Base-by-base conservation (phyloP, 30 jellyfish, hydroid and myxozoan genomes). In the Hydractinia symbiolongicarpus region DNA sequence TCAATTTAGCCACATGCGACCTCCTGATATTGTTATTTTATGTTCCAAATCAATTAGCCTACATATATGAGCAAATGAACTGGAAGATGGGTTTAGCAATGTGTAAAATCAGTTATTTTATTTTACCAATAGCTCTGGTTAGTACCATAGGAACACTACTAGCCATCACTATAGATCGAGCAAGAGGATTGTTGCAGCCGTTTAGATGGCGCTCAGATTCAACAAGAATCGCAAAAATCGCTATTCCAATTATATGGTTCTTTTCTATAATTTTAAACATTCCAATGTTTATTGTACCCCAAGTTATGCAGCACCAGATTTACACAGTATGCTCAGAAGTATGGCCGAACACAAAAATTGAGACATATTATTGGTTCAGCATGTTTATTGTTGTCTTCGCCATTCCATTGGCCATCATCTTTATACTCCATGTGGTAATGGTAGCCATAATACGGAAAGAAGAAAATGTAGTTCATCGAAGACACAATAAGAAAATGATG, bases 51-150 rank as follows among this genome's bases (percentile, higher is more conserved):
- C 95, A 88, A 53, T 52, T 88, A 5, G 64, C 85, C 61, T 58
- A 49, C 53, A 61, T 72, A 75, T 79, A 88, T 52, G 72, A 74
- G 4, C 73, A 88, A 44, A 58, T 79, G 81, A 49, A 49, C 49
- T 88, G 96, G 96, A 81, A 77, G 13, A 51, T 88, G 86, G 96
- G 96, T 7, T 81, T 78, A 78, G 72, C 85, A 5, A 66, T 82
- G 30, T 88, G 96, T 68, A 88, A 85, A 57, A 61, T 83, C 7
- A 79, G 62, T 56, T 81, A 88, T 79, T 82, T 79, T 67, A 61
- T 81, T 7, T 62, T 82, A 20, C 90, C 96, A 4, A 58, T 83
- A 13, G 76, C 96, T 9, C 79, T 88, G 40, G 79, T 50, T 52
- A 83, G 86, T 53, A 74, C 96, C 44, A 77, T 88, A 17, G 92